These are phyloP conservation scores for Drosophila basisetae DNA, from an alignment of 2,888 invertebrate species.

Conservation along the genomic window DNA sequence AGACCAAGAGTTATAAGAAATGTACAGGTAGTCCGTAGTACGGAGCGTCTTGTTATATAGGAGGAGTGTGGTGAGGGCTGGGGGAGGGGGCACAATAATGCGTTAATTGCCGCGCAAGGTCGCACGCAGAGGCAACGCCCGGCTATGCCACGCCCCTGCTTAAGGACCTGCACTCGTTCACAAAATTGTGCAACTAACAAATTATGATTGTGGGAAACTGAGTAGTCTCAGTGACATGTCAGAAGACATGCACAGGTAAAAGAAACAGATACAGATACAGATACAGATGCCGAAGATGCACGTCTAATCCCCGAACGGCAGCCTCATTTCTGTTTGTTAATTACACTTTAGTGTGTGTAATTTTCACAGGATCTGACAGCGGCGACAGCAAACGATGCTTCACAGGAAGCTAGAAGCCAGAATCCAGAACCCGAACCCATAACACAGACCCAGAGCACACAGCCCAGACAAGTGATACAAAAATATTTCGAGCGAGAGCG, in stretches of 20 bases:
- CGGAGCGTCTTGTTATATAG: neutral
- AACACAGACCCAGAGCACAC: neutral
- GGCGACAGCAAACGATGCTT: slow-evolving; percentile 38
- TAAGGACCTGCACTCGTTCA: slow-evolving; percentile 34
- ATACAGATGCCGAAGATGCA: slow-evolving; percentile 44
- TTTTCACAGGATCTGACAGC: slow-evolving; percentile 79
- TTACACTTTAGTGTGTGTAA: slow-evolving; percentile 78
- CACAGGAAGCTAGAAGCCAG: slow-evolving; percentile 64
- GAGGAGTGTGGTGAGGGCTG: neutral
- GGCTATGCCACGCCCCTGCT: slow-evolving; percentile 17
- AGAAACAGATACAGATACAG: slow-evolving; percentile 17
- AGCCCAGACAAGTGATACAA: slow-evolving; percentile 44
- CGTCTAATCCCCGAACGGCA: slow-evolving; percentile 74
- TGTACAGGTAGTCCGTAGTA: slow-evolving; percentile 8
- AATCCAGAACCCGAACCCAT: slow-evolving; percentile 4
- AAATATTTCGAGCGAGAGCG: slow-evolving; percentile 48
- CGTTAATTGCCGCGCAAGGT: slow-evolving; percentile 60
- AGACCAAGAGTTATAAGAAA: slow-evolving; percentile 35
- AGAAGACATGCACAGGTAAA: neutral
- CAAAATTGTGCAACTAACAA: slow-evolving; percentile 64
- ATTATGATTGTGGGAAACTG: slow-evolving; percentile 66
- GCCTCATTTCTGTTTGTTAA: slow-evolving; percentile 81
- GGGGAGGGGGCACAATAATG: slow-evolving; percentile 9
- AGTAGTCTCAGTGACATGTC: slow-evolving; percentile 45
- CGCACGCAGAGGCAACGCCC: slow-evolving; percentile 42